A percentile compares a stretch with the other conserved stretches of the same genome.
Conservation (phyloP, 2,888 invertebrate species). For the Azorinus chamasolen region DNA sequence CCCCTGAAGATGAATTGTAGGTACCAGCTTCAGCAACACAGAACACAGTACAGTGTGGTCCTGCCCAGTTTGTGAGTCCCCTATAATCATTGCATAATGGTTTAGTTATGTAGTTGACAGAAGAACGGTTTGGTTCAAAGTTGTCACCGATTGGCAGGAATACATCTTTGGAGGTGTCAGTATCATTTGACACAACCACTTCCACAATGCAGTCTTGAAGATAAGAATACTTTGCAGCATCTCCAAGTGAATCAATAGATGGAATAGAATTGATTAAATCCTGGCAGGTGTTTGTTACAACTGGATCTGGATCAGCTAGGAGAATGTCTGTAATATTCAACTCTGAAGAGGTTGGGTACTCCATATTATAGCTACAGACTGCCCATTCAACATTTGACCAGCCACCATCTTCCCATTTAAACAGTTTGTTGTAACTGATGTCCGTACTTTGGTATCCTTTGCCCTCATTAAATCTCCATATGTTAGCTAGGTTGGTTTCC, state of each 20-base stretch:
- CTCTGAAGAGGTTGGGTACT: conserved; percentile 22
- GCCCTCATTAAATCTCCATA: conserved; percentile 72
- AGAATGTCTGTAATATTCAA: conserved; percentile 16
- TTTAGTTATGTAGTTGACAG: conserved; percentile 21
- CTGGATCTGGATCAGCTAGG: neutral
- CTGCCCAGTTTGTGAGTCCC: conserved; percentile 52
- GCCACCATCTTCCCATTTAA: conserved; percentile 42
- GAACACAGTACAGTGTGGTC: conserved; percentile 47
- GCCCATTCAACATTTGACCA: conserved; percentile 68
- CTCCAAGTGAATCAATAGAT: neutral
- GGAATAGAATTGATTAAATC: too few relatives aligned
- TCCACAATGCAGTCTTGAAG: conserved; percentile 24
- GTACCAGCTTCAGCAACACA: conserved; percentile 60
- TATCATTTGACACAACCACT: conserved; percentile 7
- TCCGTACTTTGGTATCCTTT: conserved; percentile 24
- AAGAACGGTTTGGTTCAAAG: conserved; percentile 37
- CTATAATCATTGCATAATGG: conserved; percentile 28
- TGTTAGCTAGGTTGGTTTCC: conserved; percentile 45
- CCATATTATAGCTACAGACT: conserved; percentile 51
- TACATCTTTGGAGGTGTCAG: conserved; percentile 12
- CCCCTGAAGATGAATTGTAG: conserved; percentile 12
- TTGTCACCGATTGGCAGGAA: conserved; percentile 34
- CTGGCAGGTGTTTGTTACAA: too few relatives aligned
- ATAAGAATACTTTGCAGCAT: conserved; percentile 6
- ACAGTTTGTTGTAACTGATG: conserved; percentile 36